phyloP scores from a whole-genome alignment of 2,797 vertebrate genomes.

The Tarsius wallacei region DNA sequence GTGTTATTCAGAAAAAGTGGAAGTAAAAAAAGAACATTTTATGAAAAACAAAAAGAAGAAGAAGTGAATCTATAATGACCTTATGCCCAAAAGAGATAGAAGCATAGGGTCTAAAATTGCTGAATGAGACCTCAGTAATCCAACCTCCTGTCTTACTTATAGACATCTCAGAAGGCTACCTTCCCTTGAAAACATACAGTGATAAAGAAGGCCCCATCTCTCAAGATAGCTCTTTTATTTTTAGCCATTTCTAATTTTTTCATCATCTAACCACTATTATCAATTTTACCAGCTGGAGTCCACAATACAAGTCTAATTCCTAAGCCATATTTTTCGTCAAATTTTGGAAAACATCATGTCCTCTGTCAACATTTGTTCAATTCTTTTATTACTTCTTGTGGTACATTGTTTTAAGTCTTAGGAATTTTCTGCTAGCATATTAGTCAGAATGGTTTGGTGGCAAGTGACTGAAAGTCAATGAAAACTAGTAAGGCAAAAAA shows the following conservation, averaged over 20 bases:
- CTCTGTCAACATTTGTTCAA: background rate
- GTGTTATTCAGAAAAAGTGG: constrained; percentile 61
- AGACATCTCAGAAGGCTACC: background rate
- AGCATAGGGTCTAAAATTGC: constrained; percentile 21
- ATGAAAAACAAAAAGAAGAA: constrained; percentile 46
- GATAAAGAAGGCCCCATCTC: background rate
- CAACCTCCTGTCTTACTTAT: background rate
- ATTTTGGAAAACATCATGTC: background rate
- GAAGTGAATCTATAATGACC: constrained; percentile 63
- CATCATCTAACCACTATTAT: background rate
- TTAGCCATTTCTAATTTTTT: background rate
- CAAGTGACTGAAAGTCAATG: background rate
- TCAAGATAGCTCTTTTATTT: background rate
- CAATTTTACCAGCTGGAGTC: background rate
- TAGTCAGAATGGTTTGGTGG: background rate
- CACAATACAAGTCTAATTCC: background rate
- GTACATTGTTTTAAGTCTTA: background rate
- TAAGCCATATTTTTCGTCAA: background rate
- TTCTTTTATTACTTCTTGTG: background rate
- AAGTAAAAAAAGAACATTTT: constrained; percentile 46
- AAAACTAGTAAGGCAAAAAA: background rate
- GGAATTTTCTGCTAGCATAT: background rate
- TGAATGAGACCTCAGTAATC: constrained; percentile 14
- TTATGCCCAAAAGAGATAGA: constrained; percentile 44
- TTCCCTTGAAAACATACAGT: background rate